Conservation (phyloP, 2,888 invertebrate species). For the Pyrochroa serraticornis region DNA sequence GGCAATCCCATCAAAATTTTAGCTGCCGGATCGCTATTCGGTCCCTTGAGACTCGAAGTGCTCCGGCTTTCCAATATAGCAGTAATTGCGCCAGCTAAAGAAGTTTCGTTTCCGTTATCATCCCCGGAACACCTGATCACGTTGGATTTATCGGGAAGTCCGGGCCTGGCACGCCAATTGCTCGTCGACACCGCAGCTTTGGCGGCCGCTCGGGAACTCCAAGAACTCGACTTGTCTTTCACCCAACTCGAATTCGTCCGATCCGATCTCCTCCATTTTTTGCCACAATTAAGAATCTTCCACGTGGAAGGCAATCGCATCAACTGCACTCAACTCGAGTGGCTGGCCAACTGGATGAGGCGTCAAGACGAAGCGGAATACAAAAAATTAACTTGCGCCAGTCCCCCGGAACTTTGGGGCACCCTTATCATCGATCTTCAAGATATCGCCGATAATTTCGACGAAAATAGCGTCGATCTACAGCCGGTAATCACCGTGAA, state of each 20-base stretch:
- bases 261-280: conserved; percentile 70
- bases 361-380: conserved; percentile 57
- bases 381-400: conserved; percentile 56
- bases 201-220: conserved; percentile 72
- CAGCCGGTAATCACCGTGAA: not conserved
- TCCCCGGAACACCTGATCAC: conserved; percentile 73
- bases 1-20: conserved; percentile 76
- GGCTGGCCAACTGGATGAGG: conserved; percentile 73
- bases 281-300: conserved; percentile 71
- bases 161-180: conserved; percentile 71
- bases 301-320: conserved; percentile 74
- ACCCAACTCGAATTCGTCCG: conserved; percentile 69
- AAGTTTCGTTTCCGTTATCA: conserved; percentile 72
- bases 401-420: conserved; percentile 53
- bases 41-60: conserved; percentile 69
- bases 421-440: conserved; percentile 53
- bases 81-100: conserved; percentile 63
- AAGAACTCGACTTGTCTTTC: conserved; percentile 71
- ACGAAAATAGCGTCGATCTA: conserved; percentile 13
- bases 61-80: conserved; percentile 73
- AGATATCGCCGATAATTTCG: conserved; percentile 34
- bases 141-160: conserved; percentile 78
- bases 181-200: conserved; percentile 75
- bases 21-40: conserved; percentile 70
- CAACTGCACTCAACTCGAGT: conserved; percentile 71